phyloP scores from a whole-genome alignment of 1,140 invertebrate species.

The Drosophila lowei region DNA sequence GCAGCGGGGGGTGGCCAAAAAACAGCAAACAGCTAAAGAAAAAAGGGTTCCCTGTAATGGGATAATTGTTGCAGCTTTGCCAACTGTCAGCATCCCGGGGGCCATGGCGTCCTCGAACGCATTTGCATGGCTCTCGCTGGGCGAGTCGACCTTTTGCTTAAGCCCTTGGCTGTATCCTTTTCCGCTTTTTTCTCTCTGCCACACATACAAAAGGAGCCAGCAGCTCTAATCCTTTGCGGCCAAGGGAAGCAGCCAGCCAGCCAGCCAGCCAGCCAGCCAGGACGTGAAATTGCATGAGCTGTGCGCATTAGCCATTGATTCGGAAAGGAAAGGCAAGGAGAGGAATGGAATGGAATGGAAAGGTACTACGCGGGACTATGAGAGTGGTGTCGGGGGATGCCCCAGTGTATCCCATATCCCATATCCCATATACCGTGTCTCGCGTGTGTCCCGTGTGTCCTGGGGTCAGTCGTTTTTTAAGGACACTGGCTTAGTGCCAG shows the following conservation, averaged over 20 bases:
- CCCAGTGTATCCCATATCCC: too few species aligned
- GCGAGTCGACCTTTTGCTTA: slow-evolving; percentile 19
- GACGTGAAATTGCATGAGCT: slow-evolving; percentile 75
- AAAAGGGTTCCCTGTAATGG: slow-evolving; percentile 72
- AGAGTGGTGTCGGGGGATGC: too few species aligned
- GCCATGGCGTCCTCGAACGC: neutral
- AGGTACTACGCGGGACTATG: too few species aligned
- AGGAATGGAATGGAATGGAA: neutral
- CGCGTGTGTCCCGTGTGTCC: slow-evolving; percentile 11
- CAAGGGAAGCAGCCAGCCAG: too few species aligned
- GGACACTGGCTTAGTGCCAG: slow-evolving; percentile 73
- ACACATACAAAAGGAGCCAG: slow-evolving; percentile 36
- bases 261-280: slow-evolving; percentile 10
- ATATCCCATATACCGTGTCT: too few species aligned
- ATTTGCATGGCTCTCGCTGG: slow-evolving; percentile 21
- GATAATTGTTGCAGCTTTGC: slow-evolving; percentile 74
- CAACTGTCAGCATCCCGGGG: slow-evolving; percentile 46
- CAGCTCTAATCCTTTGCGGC: slow-evolving; percentile 26
- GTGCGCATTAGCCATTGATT: slow-evolving; percentile 79
- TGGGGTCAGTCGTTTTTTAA: slow-evolving; percentile 22
- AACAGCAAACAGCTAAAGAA: neutral
- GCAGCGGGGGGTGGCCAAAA: slow-evolving; percentile 47
- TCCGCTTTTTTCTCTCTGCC: slow-evolving; percentile 4
- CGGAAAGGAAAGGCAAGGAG: slow-evolving; percentile 22
- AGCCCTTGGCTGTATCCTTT: slow-evolving; percentile 15